Conservation (phyloP, 2,113 vertebrate genomes). For the Calyptommatus sinebrachiatus region DNA sequence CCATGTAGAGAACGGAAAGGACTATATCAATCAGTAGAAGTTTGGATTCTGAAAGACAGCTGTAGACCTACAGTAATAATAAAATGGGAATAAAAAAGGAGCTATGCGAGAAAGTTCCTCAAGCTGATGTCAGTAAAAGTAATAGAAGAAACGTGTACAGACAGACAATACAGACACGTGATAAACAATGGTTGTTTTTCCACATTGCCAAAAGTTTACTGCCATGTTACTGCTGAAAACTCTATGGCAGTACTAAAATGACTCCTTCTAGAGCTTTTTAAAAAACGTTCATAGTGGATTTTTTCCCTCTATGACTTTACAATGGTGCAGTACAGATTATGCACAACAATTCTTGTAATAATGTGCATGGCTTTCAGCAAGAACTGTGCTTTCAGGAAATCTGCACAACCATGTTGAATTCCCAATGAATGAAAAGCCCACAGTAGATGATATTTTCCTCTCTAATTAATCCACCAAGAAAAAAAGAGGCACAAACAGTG, state of each 20-base stretch:
- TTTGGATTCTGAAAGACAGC: not conserved
- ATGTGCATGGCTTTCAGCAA: too few species aligned
- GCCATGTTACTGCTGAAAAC: not conserved
- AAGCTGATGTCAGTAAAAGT: not conserved
- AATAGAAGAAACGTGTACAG: not conserved
- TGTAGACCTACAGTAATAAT: not conserved
- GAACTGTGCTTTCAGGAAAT: too few species aligned
- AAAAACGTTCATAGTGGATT: not conserved
- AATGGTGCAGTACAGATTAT: not conserved
- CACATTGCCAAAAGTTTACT: not conserved
- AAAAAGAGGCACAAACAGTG: too few species aligned
- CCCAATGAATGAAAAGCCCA: too few species aligned
- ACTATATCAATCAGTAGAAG: not conserved
- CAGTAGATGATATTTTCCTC: too few species aligned
- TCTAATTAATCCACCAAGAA: too few species aligned
- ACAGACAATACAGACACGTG: not conserved
- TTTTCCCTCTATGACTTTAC: not conserved
- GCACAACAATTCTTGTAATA: too few species aligned
- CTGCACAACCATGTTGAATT: too few species aligned
- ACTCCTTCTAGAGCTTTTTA: not conserved
- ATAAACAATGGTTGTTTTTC: not conserved
- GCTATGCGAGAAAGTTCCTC: not conserved
- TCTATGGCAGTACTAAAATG: not conserved
- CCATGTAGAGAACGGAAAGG: not conserved
- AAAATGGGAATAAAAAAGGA: not conserved